Base-by-base conservation (phyloP, 1,140 invertebrate genomes). In the Drosophila leontia region DNA sequence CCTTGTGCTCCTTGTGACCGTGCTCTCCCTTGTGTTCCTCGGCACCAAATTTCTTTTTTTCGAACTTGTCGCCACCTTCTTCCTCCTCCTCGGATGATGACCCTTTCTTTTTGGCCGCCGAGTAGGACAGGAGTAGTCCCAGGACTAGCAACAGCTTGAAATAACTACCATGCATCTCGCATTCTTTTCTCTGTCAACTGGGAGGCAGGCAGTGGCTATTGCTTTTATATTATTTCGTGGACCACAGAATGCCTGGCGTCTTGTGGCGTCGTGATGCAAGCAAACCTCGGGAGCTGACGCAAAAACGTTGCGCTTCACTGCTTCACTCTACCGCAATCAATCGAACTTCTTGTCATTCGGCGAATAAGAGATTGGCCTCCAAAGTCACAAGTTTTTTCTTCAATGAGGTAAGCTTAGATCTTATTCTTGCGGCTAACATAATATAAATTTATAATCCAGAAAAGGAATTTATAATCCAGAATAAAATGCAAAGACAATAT, bases 11-110 rank as follows among this genome's bases (percentile, higher is more conserved):
- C 91, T 95, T 94, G 71, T 94, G 94, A 0, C 94, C 94, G 74
- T 95, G 95, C 44, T 94, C 94, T 1, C 94, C 94, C 42, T 94
- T 94, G 56, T 94, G 93, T 37, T 93, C 93, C 50, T 94, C 93
- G 44, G 93, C 91, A 12, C 93, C 93, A 35, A 93, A 92, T 48
- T 94, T 93, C 37, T 94, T 93, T 0, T 93, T 93, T 29, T 94
- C 88, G 58, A 94, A 92, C 48, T 92, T 90, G n/a, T 94, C 92
- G 5, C 93, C 92, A 0, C 92, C 93, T 32, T 92, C 93, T 48
- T 93, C 92, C 86, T 93, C 91, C 26, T 91, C 91, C 29, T 81
- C 75, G 7, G 88, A 92, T 23, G 83, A 88, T 3, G 82, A 74
- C 48, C 91, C 80, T 59, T 91, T 80, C 50, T 91, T 91, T 35